Evolutionary conservation across 2,888 invertebrate genomes (phyloP), one percentile per base, ranked within the genome.

Genomic region (Autographa gamma): DNA sequence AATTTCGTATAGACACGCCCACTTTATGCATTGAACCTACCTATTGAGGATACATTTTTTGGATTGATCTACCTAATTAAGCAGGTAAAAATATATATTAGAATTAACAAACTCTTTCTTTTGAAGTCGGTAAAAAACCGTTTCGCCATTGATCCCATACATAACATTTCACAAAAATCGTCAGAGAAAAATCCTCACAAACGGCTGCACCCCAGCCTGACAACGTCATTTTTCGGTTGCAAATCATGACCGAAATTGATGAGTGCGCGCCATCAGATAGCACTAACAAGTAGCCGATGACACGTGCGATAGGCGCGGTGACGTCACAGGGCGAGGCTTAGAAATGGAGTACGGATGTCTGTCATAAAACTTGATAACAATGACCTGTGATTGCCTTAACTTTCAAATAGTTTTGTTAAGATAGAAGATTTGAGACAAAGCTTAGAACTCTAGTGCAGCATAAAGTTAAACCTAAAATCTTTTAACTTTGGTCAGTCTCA

Each of bases 231-330:
- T 83, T 83, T 83, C 74, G 75, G 79, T 81, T 82, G 83, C 83
- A 82, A 83, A 85, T 83, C 83, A 85, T 80, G 80, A 85, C 74
- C 81, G 81, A 81, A 85, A 84, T 84, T 84, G 84, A 84, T 84
- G 85, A 85, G 80, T 52, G 72, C 70, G 69, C 73, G 31, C 71
- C 73, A 84, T 84, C 84, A 63, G 85, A 84, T 84, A 84, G n/a
- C 63, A 75, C 84, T 85, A 85, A 85, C 85, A 83, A 85, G 85
- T 85, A 85, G 85, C 85, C 65, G 85, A 85, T 85, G 69, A 73
- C 70, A 76, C 83, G 84, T 85, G 84, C 64, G 85, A 85, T 85
- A 84, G 8, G 25, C 8, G 0, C 0, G 0, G 48, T 82, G 82
- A 82, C 77, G 82, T 83, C 82, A 83, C 14, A 68, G 71, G 82